Evolutionary conservation across 2,113 vertebrate species (phyloP), one percentile per base, ranked within the genome.

Genomic region (Aldabrachelys gigantea): DNA sequence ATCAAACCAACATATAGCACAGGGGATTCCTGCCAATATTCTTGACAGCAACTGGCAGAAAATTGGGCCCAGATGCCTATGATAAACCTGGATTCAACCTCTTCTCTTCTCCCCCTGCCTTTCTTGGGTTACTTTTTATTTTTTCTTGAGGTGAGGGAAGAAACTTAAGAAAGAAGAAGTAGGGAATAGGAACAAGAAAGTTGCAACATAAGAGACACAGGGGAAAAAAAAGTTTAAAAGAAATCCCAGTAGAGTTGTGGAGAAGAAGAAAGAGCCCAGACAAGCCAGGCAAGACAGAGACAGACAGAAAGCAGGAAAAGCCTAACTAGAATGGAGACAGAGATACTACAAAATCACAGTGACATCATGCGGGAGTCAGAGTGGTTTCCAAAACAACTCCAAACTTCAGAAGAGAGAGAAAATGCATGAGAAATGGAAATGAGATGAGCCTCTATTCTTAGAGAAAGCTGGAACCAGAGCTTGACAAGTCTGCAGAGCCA

Each of bases 261-360:
- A 91, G 84, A 89, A 97, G 94, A 94, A 94, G 96, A 96, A 93
- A 94, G 93, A 83, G 82, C 25, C 3, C 7, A 94, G 95, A 89
- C 95, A 86, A 7, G 85, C 93, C 94, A 95, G 89, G 85, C 88
- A 2, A 92, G 95, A 85, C 90, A 50, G 92, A 94, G 89, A 92
- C 91, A 98, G 97, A 97, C 97, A 98, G 96, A 79, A 91, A 94
- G 95, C 98, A 97, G 97, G 97, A 97, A 96, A 95, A 91, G 95
- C 81, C 97, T 98, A 97, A 97, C 97, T 93, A 98, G 96, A 95
- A 85, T 97, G 97, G 97, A 97, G 97, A 97, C 97, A 97, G 93
- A 97, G 97, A 97, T 98, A 97, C 97, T 97, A 98, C 95, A 96
- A 94, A 87, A 12, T 57, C 75, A 49, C 3, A 19, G 88, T 98